These are phyloP conservation scores for Miniopterus natalensis DNA, from an alignment of 2,113 vertebrate species.

Conservation along the genomic window DNA sequence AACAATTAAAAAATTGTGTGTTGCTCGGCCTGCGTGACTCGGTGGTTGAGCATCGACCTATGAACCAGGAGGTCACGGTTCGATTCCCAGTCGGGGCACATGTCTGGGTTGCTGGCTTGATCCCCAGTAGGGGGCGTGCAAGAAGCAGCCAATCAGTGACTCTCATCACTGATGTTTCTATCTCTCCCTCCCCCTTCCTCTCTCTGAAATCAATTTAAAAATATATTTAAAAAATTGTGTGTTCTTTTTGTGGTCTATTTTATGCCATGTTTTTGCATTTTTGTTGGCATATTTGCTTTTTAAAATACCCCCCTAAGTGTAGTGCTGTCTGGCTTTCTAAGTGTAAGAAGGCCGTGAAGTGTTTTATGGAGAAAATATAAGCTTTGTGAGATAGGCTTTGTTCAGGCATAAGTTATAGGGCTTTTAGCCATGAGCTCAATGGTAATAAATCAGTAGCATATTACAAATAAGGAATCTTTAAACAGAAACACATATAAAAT, in stretches of 20 bases:
- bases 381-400: not conserved
- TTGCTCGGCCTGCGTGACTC: too few species aligned
- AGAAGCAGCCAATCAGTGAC: too few species aligned
- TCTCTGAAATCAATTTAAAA: too few species aligned
- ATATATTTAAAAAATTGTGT: not conserved
- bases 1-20: not conserved
- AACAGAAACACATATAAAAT: conserved; percentile 14
- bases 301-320: not conserved
- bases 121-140: too few species aligned
- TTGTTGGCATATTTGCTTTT: conserved; percentile 9
- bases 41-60: too few species aligned
- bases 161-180: too few species aligned
- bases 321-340: not conserved
- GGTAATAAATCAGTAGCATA: not conserved
- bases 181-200: too few species aligned
- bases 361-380: not conserved
- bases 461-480: not conserved
- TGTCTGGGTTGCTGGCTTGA: too few species aligned
- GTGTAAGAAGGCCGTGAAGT: not conserved
- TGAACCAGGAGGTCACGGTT: too few species aligned
- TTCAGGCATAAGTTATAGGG: not conserved
- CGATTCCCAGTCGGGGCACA: too few species aligned
- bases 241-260: not conserved
- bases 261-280: not conserved
- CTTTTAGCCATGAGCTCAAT: not conserved